phyloP scores from a whole-genome alignment of 1,140 invertebrate species.

The Drosophila eugracilis region DNA sequence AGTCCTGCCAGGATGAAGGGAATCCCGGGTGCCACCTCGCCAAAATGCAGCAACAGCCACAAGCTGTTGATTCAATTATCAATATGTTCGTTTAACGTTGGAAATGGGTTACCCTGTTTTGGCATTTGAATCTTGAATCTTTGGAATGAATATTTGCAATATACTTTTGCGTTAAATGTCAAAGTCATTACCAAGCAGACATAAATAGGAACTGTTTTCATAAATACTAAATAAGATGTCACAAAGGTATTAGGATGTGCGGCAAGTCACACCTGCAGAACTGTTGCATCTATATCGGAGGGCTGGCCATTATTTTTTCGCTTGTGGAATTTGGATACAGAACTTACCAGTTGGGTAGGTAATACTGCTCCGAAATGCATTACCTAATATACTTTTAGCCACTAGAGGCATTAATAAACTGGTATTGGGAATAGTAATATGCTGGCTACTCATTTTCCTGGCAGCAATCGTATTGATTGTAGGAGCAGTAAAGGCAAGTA shows the following conservation, averaged over 20 bases:
- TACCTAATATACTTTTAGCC: background rate
- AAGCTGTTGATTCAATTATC: slow-evolving; percentile 56
- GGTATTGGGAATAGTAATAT: background rate
- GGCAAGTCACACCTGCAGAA: background rate
- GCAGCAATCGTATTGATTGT: background rate
- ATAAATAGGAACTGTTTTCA: too few species aligned
- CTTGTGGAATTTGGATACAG: background rate
- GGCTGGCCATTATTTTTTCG: background rate
- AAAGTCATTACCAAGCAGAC: background rate
- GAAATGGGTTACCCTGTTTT: too few species aligned
- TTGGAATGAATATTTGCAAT: too few species aligned
- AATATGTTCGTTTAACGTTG: slow-evolving; percentile 46
- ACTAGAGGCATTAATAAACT: background rate
- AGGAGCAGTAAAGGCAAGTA: background rate
- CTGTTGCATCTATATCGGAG: background rate
- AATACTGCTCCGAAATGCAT: background rate
- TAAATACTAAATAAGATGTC: too few species aligned
- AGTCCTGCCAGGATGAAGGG: slow-evolving; percentile 7
- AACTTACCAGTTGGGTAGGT: background rate
- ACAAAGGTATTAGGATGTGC: background rate
- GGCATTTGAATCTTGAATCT: too few species aligned
- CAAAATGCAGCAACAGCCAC: slow-evolving; percentile 7
- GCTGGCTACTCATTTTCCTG: background rate
- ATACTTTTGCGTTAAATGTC: background rate
- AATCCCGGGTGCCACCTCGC: slow-evolving; percentile 8